Evolutionary conservation across 2,888 invertebrate genomes (phyloP).

Genomic region (Augiades crinisus): DNA sequence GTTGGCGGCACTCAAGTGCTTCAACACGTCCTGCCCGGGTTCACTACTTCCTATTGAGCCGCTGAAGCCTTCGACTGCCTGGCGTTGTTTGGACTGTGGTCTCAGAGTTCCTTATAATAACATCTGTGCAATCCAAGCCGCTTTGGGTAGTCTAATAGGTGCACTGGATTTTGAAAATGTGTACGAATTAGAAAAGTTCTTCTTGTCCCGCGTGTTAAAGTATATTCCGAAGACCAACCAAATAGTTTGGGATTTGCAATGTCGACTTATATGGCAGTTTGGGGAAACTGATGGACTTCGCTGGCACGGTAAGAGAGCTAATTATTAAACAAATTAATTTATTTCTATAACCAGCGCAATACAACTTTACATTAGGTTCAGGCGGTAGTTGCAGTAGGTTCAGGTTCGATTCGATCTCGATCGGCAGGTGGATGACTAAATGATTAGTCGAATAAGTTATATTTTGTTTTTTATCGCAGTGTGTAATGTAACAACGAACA

Average conservation of each 20-base stretch:
- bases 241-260: constrained; percentile 83
- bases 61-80: constrained; percentile 70
- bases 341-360: not conserved
- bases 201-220: constrained; percentile 73
- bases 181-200: constrained; percentile 78
- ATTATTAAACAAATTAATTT: too few species aligned
- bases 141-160: constrained; percentile 79
- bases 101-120: constrained; percentile 71
- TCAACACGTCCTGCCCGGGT: constrained; percentile 74
- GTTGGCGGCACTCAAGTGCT: constrained; percentile 81
- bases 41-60: constrained; percentile 81
- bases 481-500: too few species aligned
- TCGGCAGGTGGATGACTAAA: too few species aligned
- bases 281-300: constrained; percentile 78
- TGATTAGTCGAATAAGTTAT: too few species aligned
- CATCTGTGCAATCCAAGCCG: constrained; percentile 71
- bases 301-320: constrained; percentile 83
- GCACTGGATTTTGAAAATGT: constrained; percentile 73
- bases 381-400: too few species aligned
- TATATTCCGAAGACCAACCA: constrained; percentile 83
- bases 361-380: not conserved
- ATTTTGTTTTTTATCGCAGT: too few species aligned
- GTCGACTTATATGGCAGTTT: constrained; percentile 82
- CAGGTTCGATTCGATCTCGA: too few species aligned
- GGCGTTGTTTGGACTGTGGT: constrained; percentile 82